Conservation (phyloP, 2,888 invertebrate species). For the Gryllus longicercus region DNA sequence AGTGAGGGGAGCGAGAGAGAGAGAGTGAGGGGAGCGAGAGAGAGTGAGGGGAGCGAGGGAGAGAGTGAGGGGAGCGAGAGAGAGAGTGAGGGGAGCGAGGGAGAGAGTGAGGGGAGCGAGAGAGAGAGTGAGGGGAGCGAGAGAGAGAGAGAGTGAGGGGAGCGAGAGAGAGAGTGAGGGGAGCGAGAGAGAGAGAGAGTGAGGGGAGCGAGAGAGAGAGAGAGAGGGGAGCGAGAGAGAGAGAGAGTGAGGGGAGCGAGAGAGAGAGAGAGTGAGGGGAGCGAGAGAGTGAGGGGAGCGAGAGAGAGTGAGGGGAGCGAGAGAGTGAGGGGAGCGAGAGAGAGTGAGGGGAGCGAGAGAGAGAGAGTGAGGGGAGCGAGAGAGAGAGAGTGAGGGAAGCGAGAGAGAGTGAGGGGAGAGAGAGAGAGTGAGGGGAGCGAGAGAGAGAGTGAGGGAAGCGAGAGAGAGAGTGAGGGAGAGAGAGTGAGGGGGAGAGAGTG, state of each 20-base stretch:
- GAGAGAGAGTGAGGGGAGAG: conserved; percentile 54
- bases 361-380: conserved; percentile 48
- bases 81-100: fast-evolving
- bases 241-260: no score
- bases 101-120: conserved; percentile 51
- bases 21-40: conserved; percentile 44
- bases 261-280: no score
- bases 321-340: background rate
- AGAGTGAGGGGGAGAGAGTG: background rate
- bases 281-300: no score
- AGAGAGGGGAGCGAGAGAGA: conserved; percentile 74
- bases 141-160: conserved; percentile 51
- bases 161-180: background rate
- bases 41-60: no score
- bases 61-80: background rate
- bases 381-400: conserved; percentile 75
- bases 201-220: conserved; percentile 66
- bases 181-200: background rate
- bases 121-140: conserved; percentile 78
- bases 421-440: no score
- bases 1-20: conserved; percentile 75
- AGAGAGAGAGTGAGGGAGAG: background rate
- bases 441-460: background rate
- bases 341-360: background rate
- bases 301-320: fast-evolving